Base-by-base conservation (phyloP, 2,797 vertebrate species). In the Pipistrellus nathusii region DNA sequence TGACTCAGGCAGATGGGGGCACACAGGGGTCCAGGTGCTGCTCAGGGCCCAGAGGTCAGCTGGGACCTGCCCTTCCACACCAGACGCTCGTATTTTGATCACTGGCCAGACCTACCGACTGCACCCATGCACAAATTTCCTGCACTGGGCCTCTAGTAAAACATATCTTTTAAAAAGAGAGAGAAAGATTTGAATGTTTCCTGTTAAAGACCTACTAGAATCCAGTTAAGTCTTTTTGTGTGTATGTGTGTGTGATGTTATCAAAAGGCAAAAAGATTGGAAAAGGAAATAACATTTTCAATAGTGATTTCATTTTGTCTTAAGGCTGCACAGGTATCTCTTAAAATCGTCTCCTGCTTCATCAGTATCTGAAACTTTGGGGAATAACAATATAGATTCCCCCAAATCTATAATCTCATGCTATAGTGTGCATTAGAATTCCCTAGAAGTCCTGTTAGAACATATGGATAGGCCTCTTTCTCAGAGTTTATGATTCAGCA, bases 171-270 rank as follows among this genome's bases (percentile, higher is more conserved):
- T 25, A 59, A 59, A 59, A 59, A 53, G 51, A 62, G 27, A 62
- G 25, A 64, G 62, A 88, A 38, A 57, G 41, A 73, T 5, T 59
- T 35, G 30, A 82, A 21, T 44, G 35, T 87, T 77, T 93, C 62
- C 90, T 90, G 15, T 69, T 86, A 84, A 84, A 94, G 59, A 71
- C n/a, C n/a, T n/a, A 8, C 62, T 35, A 27, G 59, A 23, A 41
- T 64, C 1, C 32, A 57, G 66, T 44, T 38, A 30, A 68, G 46
- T 71, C 10, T 44, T 44, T 44, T 4, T 44, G 44, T 48, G 48
- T 51, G 51, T 51, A n/a, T n/a, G 25, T 59, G 21, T 57, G 35
- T 18, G 12, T 35, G 27, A 59, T 32, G 27, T 78, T 85, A 80
- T 64, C 46, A 78, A 75, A 86, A 88, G n/a, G 15, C 55, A 18